Evolutionary conservation across 2,113 vertebrate genomes (phyloP), one percentile per base, ranked within the genome.

Genomic region (Pseudorasbora parva): DNA sequence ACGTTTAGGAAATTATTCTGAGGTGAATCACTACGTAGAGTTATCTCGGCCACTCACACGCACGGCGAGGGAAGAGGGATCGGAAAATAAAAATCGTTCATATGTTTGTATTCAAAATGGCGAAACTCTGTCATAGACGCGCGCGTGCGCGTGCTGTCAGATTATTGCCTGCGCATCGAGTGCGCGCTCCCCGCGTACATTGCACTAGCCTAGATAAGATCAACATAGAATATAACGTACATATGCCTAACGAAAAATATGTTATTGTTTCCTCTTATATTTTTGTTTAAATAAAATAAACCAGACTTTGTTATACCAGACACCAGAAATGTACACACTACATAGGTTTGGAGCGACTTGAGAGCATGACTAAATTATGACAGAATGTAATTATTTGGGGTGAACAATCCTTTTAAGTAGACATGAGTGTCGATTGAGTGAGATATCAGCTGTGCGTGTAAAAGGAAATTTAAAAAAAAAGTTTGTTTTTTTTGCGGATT

Each of bases 101-200:
- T 94, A 91, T 93, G 47, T 93, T 93, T 93, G 89, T 87, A 93
- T 92, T 93, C 93, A 94, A 94, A 94, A 94, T 94, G 94, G 94
- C 94, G 94, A 92, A 88, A 92, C 88, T 90, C 41, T 56, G 78
- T 68, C 45, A 54, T 15, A 56, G 74, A 51, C 49, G 54, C 49
- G 77, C 30, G 82, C 78, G 82, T 51, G 78, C 84, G 84, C 68
- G 59, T 25, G 45, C 71, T 54, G 78, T 47, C 84, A 56, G 15
- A 64, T 57, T 81, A 45, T 68, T 45, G 37, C 74, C 33, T 76
- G 78, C 54, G 56, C 49, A 45, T 57, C 25, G 33, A 23, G 57
- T 1, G 60, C 83, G 54, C 77, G 77, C 27, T 47, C 23, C 25
- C 0, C 30, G 8, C 9, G 17, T 25, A 27, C 41, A 23, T 41